phyloP scores from a whole-genome alignment of 2,888 invertebrate species.

The Oxystoma pomonae region DNA sequence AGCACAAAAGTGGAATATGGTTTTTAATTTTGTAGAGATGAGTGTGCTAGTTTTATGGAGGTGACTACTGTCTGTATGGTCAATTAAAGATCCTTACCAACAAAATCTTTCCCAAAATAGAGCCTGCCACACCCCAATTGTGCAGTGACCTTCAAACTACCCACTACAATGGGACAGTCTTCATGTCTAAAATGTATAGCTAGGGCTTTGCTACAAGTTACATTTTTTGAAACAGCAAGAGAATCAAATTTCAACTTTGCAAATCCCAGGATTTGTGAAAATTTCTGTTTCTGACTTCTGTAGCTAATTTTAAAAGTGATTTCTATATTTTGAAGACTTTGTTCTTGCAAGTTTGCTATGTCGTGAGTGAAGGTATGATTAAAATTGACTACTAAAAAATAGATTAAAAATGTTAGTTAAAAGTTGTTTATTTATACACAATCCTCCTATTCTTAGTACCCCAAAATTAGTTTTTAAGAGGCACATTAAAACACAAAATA shows the following conservation, averaged over 20 bases:
- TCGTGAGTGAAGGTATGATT: slow-evolving; percentile 48
- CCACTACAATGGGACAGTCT: slow-evolving; percentile 45
- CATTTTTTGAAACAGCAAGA: slow-evolving; percentile 40
- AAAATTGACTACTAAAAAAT: slow-evolving; percentile 46
- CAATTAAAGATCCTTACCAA: too few species aligned
- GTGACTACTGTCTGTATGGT: too few species aligned
- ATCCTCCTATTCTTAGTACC: too few species aligned
- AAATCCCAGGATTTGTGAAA: slow-evolving; percentile 45
- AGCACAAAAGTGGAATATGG: too few species aligned
- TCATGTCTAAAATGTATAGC: slow-evolving; percentile 43
- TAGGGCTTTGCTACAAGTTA: slow-evolving; percentile 45
- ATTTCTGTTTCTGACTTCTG: slow-evolving; percentile 47
- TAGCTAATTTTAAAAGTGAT: slow-evolving; percentile 48
- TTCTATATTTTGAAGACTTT: slow-evolving; percentile 37
- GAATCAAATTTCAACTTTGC: slow-evolving; percentile 45
- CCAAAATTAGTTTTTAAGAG: too few species aligned
- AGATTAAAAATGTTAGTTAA: too few species aligned
- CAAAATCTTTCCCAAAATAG: slow-evolving; percentile 51
- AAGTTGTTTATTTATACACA: too few species aligned
- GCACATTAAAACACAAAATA: too few species aligned
- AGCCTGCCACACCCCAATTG: slow-evolving; percentile 50
- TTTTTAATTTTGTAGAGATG: too few species aligned
- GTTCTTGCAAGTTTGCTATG: slow-evolving; percentile 40
- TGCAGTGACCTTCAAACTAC: slow-evolving; percentile 47
- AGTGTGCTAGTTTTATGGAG: too few species aligned